Percentiles rank a stretch among this genome's conserved stretches.
Evolutionary conservation across 2,797 vertebrate genomes (phyloP).

Genomic region (Leuciscus waleckii): DNA sequence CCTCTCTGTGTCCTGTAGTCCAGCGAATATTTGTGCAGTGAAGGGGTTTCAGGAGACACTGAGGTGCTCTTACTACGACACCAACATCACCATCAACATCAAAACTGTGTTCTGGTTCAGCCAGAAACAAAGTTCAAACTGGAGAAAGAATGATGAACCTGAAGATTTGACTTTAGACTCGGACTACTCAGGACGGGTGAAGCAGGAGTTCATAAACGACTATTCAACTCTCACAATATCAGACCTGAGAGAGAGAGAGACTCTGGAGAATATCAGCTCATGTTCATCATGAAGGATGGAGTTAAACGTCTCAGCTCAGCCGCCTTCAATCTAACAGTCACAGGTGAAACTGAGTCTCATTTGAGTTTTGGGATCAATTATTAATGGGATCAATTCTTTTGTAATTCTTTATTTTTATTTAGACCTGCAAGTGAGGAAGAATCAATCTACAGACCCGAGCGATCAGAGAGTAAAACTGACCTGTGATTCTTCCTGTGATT

Average conservation of each 20-base stretch:
- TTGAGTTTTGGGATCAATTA: no score
- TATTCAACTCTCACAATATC: slow-evolving; percentile 2
- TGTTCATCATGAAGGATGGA: slow-evolving; percentile 50
- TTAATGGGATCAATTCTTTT: no score
- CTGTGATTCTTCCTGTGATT: no score
- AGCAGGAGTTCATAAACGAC: rapidly evolving
- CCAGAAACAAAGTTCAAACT: not conserved
- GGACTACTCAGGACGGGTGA: slow-evolving; percentile 5
- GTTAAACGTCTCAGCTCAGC: slow-evolving; percentile 36
- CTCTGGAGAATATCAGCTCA: slow-evolving; percentile 51
- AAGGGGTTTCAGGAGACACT: not conserved
- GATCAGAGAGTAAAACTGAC: no score
- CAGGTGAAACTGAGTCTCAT: not conserved
- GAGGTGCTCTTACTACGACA: rapidly evolving
- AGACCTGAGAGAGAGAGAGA: slow-evolving; percentile 54
- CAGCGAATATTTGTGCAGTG: not conserved
- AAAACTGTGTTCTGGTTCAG: slow-evolving; percentile 19
- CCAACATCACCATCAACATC: not conserved
- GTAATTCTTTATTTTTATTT: no score
- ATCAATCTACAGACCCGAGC: no score
- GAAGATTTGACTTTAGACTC: slow-evolving; percentile 27
- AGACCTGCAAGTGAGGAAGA: no score
- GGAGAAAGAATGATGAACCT: not conserved
- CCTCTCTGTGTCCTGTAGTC: not conserved
- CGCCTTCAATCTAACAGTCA: slow-evolving; percentile 27